Evolutionary conservation across 2,888 invertebrate genomes (phyloP).

Genomic region (Microplitis deprimator): DNA sequence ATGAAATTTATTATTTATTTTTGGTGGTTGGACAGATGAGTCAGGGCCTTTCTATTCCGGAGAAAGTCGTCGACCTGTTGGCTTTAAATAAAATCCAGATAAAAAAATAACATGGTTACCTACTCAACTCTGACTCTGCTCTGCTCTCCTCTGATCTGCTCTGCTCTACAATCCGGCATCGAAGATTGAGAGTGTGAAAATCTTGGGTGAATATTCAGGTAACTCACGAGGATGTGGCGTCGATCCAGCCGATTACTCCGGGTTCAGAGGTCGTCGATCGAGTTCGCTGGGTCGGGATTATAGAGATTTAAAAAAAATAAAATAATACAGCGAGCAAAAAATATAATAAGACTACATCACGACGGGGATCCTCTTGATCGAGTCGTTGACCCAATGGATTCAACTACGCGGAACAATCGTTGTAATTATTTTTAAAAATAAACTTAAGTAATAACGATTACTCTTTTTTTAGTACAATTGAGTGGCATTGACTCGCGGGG

Average conservation of each 20-base stretch:
- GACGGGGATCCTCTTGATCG: not conserved
- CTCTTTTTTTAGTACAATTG: not conserved
- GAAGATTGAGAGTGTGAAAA: slow-evolving; percentile 19
- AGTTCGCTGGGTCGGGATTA: not conserved
- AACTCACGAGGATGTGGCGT: not conserved
- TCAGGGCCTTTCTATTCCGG: slow-evolving; percentile 46
- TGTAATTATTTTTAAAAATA: too few relatives aligned
- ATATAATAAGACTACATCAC: not conserved
- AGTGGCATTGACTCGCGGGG: not conserved
- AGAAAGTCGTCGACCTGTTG: slow-evolving; percentile 48
- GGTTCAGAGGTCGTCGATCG: slow-evolving; percentile 18
- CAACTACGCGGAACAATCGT: too few relatives aligned
- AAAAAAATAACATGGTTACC: not conserved
- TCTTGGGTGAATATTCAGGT: not conserved
- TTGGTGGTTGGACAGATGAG: slow-evolving; percentile 23
- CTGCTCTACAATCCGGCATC: not conserved
- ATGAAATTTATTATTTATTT: not conserved
- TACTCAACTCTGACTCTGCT: too few relatives aligned
- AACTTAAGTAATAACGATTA: not conserved
- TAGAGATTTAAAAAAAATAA: not conserved
- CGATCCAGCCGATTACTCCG: slow-evolving; percentile 8
- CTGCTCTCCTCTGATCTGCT: too few relatives aligned
- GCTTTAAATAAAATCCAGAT: slow-evolving; percentile 2
- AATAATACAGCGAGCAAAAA: not conserved
- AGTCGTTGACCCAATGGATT: slow-evolving; percentile 32